Conservation (phyloP, 2,113 vertebrate species). For the Erythrolamprus reginae region DNA sequence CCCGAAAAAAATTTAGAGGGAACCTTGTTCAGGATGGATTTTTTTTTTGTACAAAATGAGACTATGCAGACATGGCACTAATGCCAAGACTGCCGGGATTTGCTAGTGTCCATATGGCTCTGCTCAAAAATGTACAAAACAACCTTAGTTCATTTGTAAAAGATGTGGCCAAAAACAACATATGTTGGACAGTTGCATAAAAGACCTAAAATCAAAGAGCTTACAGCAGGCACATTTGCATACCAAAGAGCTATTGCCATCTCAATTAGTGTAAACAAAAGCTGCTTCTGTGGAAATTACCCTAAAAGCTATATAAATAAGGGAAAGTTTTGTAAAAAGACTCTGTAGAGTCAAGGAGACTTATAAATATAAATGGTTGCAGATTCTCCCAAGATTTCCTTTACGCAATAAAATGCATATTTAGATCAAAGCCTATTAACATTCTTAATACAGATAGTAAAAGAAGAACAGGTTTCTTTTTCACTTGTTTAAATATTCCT, state of each 20-base stretch:
- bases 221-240: background rate
- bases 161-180: background rate
- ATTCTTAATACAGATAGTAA: background rate
- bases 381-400: background rate
- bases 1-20: too few relatives aligned
- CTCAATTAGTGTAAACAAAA: background rate
- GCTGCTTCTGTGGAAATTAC: background rate
- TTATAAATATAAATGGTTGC: background rate
- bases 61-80: background rate
- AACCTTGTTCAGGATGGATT: too few relatives aligned
- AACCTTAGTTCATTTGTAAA: background rate
- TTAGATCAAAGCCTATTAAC: background rate
- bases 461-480: background rate
- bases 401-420: background rate
- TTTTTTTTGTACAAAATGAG: background rate
- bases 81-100: background rate
- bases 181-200: background rate
- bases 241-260: background rate
- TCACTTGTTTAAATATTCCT: background rate
- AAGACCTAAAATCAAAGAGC: background rate
- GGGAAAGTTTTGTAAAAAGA: background rate
- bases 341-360: background rate
- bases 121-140: background rate
- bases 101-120: background rate
- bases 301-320: background rate